Percentiles rank a stretch among this genome's conserved stretches.
phyloP scores from a whole-genome alignment of 2,113 vertebrate genomes.

The Channa maculata region DNA sequence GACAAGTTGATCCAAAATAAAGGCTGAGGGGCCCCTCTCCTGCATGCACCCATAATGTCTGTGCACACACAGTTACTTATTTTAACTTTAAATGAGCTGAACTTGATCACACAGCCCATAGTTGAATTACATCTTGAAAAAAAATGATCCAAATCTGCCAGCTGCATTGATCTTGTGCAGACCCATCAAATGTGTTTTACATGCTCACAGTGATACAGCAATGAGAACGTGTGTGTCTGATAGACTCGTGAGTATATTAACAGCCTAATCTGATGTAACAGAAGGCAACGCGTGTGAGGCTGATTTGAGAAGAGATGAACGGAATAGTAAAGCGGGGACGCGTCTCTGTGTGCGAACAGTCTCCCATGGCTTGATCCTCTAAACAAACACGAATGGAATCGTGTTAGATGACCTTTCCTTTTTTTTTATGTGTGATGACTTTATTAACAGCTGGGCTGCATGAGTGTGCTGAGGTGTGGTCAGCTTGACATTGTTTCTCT shows the following conservation, averaged over 20 bases:
- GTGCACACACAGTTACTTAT: too few species aligned
- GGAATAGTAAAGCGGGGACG: constrained; percentile 20
- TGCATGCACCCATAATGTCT: too few species aligned
- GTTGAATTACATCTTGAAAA: neutral
- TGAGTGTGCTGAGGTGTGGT: neutral
- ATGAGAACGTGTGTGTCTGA: constrained; percentile 6
- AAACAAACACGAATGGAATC: constrained; percentile 23
- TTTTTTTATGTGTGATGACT: neutral
- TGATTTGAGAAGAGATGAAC: constrained; percentile 27
- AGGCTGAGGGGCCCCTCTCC: too few species aligned
- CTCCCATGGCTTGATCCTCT: constrained; percentile 30
- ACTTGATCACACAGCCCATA: neutral
- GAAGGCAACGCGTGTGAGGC: constrained; percentile 57
- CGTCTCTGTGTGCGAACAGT: constrained; percentile 12
- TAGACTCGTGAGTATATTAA: constrained; percentile 49
- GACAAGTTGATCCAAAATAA: too few species aligned
- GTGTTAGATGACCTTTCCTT: constrained; percentile 18
- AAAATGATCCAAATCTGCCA: neutral
- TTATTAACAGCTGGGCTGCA: neutral
- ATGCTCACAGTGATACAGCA: neutral
- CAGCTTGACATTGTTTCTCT: neutral
- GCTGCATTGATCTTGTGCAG: too few species aligned
- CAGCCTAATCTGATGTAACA: constrained; percentile 78
- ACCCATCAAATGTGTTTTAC: too few species aligned
- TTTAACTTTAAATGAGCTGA: too few species aligned